A percentile compares a stretch with the other conserved stretches of the same genome.
Evolutionary conservation across 2,797 vertebrate species (phyloP).

Genomic region (Falco naumanni): DNA sequence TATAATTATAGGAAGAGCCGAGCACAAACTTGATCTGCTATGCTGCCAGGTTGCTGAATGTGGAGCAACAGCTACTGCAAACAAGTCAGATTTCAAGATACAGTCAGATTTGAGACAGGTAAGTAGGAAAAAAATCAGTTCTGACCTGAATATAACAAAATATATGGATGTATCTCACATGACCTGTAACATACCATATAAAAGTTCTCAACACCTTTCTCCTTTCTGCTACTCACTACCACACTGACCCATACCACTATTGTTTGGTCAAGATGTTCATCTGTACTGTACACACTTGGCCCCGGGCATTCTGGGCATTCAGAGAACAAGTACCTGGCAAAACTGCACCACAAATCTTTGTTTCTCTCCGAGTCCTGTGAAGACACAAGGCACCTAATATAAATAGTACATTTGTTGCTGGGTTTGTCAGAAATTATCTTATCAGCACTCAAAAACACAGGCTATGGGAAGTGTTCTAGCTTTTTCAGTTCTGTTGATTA

Average conservation of each 20-base stretch:
- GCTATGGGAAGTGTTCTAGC: not conserved
- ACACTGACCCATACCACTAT: not conserved
- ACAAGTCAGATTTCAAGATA: not conserved
- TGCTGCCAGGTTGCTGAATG: not conserved
- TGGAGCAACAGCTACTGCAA: not conserved
- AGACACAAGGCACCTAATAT: not conserved
- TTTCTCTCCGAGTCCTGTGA: rapidly evolving
- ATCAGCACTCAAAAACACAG: not conserved
- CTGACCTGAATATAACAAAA: not conserved
- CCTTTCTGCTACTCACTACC: not conserved
- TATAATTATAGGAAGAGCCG: not conserved
- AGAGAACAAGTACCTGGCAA: not conserved
- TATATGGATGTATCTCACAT: not conserved
- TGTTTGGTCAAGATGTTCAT: not conserved
- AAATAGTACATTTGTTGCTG: not conserved
- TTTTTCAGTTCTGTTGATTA: not conserved
- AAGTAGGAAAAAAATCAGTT: not conserved
- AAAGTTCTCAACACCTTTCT: not conserved
- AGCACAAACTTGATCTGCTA: not conserved
- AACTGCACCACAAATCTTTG: not conserved
- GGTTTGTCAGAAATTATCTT: not conserved
- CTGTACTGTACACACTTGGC: not conserved
- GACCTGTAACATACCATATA: not conserved
- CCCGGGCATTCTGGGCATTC: not conserved
- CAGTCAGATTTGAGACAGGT: not conserved